These are phyloP conservation scores for Zosterops borbonicus DNA, from an alignment of 2,113 vertebrate genomes.

Conservation along the genomic window DNA sequence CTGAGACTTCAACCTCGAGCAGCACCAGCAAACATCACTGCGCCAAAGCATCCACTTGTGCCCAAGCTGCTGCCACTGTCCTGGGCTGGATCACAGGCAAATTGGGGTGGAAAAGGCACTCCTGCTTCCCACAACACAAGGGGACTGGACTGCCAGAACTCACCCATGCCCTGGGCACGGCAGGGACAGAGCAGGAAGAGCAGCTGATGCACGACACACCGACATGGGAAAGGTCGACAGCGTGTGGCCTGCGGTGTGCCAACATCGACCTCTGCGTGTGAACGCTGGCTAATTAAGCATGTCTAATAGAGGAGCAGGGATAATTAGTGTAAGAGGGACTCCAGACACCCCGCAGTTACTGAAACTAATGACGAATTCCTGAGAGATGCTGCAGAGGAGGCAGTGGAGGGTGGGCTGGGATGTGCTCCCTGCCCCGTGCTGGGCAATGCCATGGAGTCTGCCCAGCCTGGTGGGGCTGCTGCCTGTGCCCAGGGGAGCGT, in stretches of 20 bases:
- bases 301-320: slow-evolving; percentile 17
- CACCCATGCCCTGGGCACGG: fast-evolving
- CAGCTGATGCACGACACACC: fast-evolving
- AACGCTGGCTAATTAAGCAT: slow-evolving; percentile 55
- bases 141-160: neutral
- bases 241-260: neutral
- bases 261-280: neutral
- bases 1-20: neutral
- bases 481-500: fast-evolving
- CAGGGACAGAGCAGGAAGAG: neutral
- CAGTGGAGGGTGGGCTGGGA: neutral
- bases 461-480: neutral
- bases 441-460: fast-evolving
- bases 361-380: neutral
- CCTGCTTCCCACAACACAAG: neutral
- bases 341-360: neutral
- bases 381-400: neutral
- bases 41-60: neutral
- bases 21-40: fast-evolving
- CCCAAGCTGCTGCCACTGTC: neutral
- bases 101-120: neutral
- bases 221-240: neutral
- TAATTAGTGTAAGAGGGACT: slow-evolving; percentile 29
- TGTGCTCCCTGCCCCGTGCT: neutral
- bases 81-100: neutral